Evolutionary conservation across 2,888 invertebrate species (phyloP).

Genomic region (Philopedon plagiatum): DNA sequence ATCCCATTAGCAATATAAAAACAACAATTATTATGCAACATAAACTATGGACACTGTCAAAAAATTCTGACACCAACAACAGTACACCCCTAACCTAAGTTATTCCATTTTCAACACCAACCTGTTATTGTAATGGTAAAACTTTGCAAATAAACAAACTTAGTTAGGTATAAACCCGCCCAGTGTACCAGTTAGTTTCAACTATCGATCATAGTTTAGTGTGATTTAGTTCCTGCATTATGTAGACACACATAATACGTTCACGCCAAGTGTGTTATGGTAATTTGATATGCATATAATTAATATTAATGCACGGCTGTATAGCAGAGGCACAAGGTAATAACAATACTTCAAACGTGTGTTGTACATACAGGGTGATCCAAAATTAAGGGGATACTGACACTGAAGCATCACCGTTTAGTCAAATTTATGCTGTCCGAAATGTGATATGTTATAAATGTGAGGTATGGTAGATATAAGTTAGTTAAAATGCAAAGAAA

Average conservation of each 20-base stretch:
- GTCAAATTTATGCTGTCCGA: too few species aligned
- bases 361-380: not conserved
- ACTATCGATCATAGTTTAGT: constrained; percentile 43
- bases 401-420: too few species aligned
- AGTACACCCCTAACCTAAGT: not conserved
- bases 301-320: constrained; percentile 41
- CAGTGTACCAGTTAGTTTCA: constrained; percentile 18
- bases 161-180: constrained; percentile 5
- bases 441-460: too few species aligned
- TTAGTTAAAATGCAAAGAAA: too few species aligned
- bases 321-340: constrained; percentile 28
- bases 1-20: too few species aligned
- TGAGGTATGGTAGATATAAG: too few species aligned
- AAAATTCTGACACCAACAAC: not conserved
- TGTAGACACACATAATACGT: constrained; percentile 31
- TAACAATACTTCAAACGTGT: constrained; percentile 30
- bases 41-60: not conserved
- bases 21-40: not conserved
- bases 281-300: constrained; percentile 43
- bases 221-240: constrained; percentile 40
- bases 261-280: constrained; percentile 43
- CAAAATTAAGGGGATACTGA: too few species aligned
- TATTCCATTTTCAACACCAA: constrained; percentile 6
- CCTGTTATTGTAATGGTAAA: constrained; percentile 24
- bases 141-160: constrained; percentile 30